These are phyloP conservation scores for Calypte anna DNA, from an alignment of 2,113 vertebrate genomes.

Conservation along the genomic window DNA sequence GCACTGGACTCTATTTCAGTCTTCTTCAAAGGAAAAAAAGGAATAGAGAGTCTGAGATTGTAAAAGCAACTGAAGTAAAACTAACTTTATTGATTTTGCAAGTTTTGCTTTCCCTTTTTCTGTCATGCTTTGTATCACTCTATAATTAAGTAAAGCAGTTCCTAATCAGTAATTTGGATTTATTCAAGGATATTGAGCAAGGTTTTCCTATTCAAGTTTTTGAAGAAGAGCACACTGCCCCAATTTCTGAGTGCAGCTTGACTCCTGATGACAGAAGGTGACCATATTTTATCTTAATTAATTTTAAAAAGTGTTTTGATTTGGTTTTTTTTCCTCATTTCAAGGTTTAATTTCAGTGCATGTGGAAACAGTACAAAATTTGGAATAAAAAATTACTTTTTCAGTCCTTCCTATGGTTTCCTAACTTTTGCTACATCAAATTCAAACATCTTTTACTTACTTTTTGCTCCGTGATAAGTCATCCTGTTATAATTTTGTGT, in stretches of 20 bases:
- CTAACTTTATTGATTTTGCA: background rate
- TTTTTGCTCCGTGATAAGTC: background rate
- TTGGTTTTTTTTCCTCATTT: background rate
- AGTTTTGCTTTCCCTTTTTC: background rate
- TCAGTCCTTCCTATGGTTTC: background rate
- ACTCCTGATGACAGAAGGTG: constrained; percentile 80
- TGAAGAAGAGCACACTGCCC: constrained; percentile 57
- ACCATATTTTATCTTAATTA: background rate
- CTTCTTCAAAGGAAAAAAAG: background rate
- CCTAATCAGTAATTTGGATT: constrained; percentile 17
- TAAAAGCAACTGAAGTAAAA: background rate
- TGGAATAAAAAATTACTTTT: background rate
- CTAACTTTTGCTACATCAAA: background rate
- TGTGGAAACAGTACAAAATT: background rate
- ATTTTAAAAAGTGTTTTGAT: no score
- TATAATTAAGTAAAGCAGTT: background rate
- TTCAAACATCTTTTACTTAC: background rate
- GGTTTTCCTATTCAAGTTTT: constrained; percentile 64
- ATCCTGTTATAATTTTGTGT: background rate
- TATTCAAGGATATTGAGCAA: constrained; percentile 62
- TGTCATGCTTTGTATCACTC: background rate
- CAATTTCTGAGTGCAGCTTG: constrained; percentile 75
- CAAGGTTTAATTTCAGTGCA: background rate
- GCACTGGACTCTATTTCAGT: background rate
- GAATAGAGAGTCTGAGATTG: background rate